A percentile compares a stretch with the other conserved stretches of the same genome.
These are phyloP conservation scores for Leuciscus idus DNA, from an alignment of 2,113 vertebrate species.

Conservation along the genomic window DNA sequence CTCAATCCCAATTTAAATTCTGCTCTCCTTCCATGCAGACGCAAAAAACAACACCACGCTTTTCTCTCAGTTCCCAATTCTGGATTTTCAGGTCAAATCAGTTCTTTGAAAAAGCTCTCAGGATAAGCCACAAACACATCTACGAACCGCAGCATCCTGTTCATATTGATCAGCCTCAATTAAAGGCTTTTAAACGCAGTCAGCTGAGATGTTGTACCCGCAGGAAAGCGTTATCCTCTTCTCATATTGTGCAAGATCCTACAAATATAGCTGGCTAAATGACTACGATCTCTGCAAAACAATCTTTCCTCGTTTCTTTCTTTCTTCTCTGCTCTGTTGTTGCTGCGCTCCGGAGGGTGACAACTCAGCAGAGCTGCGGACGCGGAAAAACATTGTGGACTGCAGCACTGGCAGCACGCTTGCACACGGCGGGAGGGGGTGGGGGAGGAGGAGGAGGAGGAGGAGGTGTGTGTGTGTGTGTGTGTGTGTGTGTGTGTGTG, in stretches of 20 bases:
- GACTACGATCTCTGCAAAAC: conserved; percentile 19
- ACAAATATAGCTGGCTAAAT: conserved; percentile 19
- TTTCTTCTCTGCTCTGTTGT: conserved; percentile 29
- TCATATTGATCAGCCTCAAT: not conserved
- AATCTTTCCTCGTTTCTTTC: conserved; percentile 25
- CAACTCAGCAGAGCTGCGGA: conserved; percentile 39
- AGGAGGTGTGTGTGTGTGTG: conserved; percentile 15
- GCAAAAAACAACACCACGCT: not conserved
- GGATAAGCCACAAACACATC: not conserved
- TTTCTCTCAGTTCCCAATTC: not conserved
- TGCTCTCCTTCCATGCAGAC: not conserved
- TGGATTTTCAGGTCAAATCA: not conserved
- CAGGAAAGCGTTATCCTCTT: conserved; percentile 18
- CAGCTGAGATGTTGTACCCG: not conserved
- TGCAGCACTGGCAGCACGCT: conserved; percentile 57
- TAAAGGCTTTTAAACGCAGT: conserved; percentile 11
- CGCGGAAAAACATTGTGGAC: conserved; percentile 59
- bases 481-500: conserved; percentile 21
- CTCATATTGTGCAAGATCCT: not conserved
- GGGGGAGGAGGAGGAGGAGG: conserved; percentile 16
- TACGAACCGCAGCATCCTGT: not conserved
- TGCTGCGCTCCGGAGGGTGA: conserved; percentile 34
- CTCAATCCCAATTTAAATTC: not conserved
- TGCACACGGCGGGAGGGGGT: conserved; percentile 45
- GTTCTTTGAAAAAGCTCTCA: not conserved